Evolutionary conservation across 1,140 invertebrate species (phyloP).

Genomic region (Drosophila kanapiae): DNA sequence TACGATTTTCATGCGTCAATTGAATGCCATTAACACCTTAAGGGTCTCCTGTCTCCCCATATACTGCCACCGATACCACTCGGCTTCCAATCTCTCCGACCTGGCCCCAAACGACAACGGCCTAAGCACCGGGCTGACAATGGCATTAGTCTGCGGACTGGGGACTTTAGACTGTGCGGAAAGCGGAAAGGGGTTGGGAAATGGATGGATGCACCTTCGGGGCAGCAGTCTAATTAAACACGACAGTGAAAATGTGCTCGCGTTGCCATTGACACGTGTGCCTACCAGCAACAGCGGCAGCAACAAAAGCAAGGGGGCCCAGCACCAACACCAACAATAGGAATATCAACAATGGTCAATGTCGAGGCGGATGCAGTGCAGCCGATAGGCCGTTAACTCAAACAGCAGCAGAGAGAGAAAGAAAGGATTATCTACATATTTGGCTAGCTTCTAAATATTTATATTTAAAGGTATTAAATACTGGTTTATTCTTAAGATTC

Average conservation of each 20-base stretch:
- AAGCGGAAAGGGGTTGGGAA: slow-evolving; percentile 28
- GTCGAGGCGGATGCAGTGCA: slow-evolving; percentile 74
- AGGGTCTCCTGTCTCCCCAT: background rate
- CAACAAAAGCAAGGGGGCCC: background rate
- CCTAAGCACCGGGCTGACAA: slow-evolving; percentile 33
- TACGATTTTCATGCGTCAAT: slow-evolving; percentile 23
- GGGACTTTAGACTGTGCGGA: background rate
- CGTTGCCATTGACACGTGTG: slow-evolving; percentile 80
- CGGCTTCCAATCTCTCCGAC: slow-evolving; percentile 17
- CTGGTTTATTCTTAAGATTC: background rate
- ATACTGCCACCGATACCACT: slow-evolving; percentile 9
- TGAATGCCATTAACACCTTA: slow-evolving; percentile 37
- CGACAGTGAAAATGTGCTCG: slow-evolving; percentile 75
- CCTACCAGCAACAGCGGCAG: slow-evolving; percentile 30
- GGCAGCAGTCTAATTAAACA: slow-evolving; percentile 78
- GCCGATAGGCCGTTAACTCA: slow-evolving; percentile 76
- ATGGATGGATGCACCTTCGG: slow-evolving; percentile 63
- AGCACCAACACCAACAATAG: slow-evolving; percentile 35
- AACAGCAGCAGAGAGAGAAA: slow-evolving; percentile 17
- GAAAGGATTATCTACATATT: background rate
- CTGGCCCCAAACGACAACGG: slow-evolving; percentile 15
- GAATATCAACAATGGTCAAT: slow-evolving; percentile 66
- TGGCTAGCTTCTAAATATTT: background rate
- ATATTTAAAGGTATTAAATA: background rate
- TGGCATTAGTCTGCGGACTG: slow-evolving; percentile 21